Percentiles rank a stretch among this genome's conserved stretches.
Conservation (phyloP, 2,797 vertebrate species). For the Sebastes cheni region DNA sequence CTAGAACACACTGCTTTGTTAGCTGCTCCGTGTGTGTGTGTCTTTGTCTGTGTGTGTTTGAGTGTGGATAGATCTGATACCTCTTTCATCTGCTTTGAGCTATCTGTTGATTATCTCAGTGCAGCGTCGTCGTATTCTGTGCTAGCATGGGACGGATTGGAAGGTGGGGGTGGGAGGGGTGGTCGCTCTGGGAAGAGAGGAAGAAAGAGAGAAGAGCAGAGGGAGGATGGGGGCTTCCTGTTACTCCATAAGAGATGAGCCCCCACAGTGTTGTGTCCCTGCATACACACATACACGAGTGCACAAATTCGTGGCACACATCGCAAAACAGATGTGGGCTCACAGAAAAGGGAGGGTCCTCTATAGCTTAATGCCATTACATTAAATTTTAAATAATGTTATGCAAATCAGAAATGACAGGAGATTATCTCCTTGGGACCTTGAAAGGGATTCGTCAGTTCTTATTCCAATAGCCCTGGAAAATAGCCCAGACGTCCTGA, state of each 20-base stretch:
- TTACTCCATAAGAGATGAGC: constrained; percentile 53
- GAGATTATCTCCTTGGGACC: constrained; percentile 85
- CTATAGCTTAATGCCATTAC: constrained; percentile 83
- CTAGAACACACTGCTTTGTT: constrained; percentile 64
- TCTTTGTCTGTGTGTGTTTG: constrained; percentile 32
- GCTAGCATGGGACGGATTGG: constrained; percentile 49
- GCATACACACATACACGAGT: constrained; percentile 33
- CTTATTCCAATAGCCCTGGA: constrained; percentile 81
- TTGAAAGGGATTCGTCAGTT: constrained; percentile 81
- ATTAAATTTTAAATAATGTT: constrained; percentile 85
- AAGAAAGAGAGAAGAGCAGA: constrained; percentile 33
- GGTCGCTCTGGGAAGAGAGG: constrained; percentile 43
- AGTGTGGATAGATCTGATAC: constrained; percentile 60
- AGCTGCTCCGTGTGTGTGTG: constrained; percentile 18
- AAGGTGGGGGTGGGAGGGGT: constrained; percentile 26
- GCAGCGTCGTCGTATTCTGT: constrained; percentile 43
- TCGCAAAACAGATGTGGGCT: constrained; percentile 71
- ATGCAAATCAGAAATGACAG: constrained; percentile 86
- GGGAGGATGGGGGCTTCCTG: constrained; percentile 56
- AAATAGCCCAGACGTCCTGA: constrained; percentile 78
- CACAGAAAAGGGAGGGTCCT: constrained; percentile 62
- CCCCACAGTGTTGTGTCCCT: constrained; percentile 35
- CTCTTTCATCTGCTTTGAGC: constrained; percentile 71
- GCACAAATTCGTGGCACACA: constrained; percentile 9
- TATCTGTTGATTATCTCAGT: constrained; percentile 74